Evolutionary conservation across 2,888 invertebrate genomes (phyloP), one percentile per base, ranked within the genome.

Genomic region (Agriopis leucophaearia): DNA sequence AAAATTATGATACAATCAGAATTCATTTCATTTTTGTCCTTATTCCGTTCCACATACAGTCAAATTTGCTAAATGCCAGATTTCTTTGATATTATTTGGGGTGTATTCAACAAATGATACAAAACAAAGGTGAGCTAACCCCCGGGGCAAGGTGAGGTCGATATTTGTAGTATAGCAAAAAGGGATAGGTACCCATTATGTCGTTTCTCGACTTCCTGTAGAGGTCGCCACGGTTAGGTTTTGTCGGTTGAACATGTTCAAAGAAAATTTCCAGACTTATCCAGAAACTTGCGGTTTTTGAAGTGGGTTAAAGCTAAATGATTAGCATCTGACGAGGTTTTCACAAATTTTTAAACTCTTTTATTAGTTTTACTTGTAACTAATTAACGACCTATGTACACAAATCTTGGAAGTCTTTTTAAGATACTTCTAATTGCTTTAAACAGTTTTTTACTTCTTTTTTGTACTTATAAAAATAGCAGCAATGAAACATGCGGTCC

Each of bases 131-230:
- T 69, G 67, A 50, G 50, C 42, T 69, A 64, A 73, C 71, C 71
- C 68, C 63, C 16, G 48, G 54, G 58, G 69, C 48, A 69, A 71
- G 71, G 66, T 69, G 64, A 69, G 68, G 57, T 66, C 69, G 70
- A 70, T 73, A 63, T 67, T 63, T 67, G 58, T 65, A 66, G 64
- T 62, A 50, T 55, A 66, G 64, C 70, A 73, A 74, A 74, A 74
- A 73, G 74, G 74, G 76, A 73, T 70, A n/a, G n/a, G n/a, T n/a
- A 70, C 67, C 66, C 69, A 72, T 75, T 74, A 65, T 69, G 61
- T 56, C 66, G 61, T 63, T 63, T 36, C 55, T 64, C 36, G 51
- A 47, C 58, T 73, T 74, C 74, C 74, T 57, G 68, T 62, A 50
- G 52, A 66, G 52, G 63, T 65, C 64, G 64, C 61, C 64, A 44